Evolutionary conservation across 2,113 vertebrate genomes (phyloP).

Genomic region (Petaurus breviceps): DNA sequence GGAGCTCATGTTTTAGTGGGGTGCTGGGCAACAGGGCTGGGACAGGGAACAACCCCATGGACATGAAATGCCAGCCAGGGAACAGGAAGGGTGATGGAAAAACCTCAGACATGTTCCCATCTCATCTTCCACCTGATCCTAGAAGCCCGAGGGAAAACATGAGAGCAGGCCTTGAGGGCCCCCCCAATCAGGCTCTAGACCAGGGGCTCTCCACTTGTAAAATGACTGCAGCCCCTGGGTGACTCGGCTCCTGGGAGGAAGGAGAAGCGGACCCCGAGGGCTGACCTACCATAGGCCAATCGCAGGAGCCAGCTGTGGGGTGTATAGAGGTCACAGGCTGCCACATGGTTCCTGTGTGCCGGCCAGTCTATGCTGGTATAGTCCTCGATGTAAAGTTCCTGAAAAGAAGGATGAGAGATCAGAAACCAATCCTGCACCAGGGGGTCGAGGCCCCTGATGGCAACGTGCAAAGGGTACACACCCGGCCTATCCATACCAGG

Average conservation of each 20-base stretch:
- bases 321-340: slow-evolving; percentile 91
- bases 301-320: slow-evolving; percentile 92
- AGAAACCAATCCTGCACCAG: too few relatives aligned
- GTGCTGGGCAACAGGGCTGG: too few relatives aligned
- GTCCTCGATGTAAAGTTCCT: slow-evolving; percentile 97
- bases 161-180: background rate
- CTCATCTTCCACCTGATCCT: too few relatives aligned
- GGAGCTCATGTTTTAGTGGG: background rate
- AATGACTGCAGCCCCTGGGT: too few relatives aligned
- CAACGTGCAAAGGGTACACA: too few relatives aligned
- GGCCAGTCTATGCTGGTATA: slow-evolving; percentile 93
- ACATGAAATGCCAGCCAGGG: background rate
- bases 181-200: background rate
- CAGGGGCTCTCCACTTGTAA: background rate
- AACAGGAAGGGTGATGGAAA: too few relatives aligned
- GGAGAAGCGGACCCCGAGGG: background rate
- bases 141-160: too few relatives aligned
- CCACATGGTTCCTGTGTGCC: slow-evolving; percentile 91
- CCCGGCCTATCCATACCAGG: fast-evolving
- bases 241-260: too few relatives aligned
- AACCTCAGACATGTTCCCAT: too few relatives aligned
- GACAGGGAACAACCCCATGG: too few relatives aligned
- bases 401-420: background rate
- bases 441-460: background rate
- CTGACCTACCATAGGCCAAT: slow-evolving; percentile 84